These are phyloP conservation scores for Dallia pectoralis DNA, from an alignment of 2,797 vertebrate species.

Conservation along the genomic window DNA sequence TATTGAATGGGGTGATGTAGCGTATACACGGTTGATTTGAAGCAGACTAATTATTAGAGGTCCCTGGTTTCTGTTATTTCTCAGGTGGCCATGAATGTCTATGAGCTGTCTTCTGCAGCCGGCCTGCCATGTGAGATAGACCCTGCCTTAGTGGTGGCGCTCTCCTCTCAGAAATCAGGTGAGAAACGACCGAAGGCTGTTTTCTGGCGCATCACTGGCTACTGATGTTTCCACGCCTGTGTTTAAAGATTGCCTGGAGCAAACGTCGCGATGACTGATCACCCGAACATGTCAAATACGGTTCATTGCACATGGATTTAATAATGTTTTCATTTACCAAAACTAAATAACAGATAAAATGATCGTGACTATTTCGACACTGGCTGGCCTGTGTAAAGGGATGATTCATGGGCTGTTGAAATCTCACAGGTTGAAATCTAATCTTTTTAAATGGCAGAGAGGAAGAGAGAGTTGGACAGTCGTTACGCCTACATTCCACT, in stretches of 20 bases:
- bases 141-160: constrained; percentile 93
- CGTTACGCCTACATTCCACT: neutral
- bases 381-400: neutral
- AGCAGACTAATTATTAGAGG: neutral
- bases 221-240: neutral
- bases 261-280: neutral
- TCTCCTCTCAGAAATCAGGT: constrained; percentile 98
- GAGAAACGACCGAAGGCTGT: constrained; percentile 33
- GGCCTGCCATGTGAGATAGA: constrained; percentile 97
- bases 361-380: neutral
- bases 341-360: neutral
- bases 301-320: neutral
- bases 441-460: neutral
- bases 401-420: neutral
- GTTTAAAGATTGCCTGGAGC: neutral
- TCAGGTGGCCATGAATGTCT: constrained; percentile 99
- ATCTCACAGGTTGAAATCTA: constrained; percentile 2
- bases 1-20: neutral
- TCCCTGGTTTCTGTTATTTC: neutral
- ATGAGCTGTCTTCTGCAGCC: constrained; percentile 95
- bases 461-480: neutral
- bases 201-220: neutral
- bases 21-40: neutral
- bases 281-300: neutral
- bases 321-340: neutral